Evolutionary conservation across 2,113 vertebrate genomes (phyloP).

Genomic region (Entelurus aequoreus): DNA sequence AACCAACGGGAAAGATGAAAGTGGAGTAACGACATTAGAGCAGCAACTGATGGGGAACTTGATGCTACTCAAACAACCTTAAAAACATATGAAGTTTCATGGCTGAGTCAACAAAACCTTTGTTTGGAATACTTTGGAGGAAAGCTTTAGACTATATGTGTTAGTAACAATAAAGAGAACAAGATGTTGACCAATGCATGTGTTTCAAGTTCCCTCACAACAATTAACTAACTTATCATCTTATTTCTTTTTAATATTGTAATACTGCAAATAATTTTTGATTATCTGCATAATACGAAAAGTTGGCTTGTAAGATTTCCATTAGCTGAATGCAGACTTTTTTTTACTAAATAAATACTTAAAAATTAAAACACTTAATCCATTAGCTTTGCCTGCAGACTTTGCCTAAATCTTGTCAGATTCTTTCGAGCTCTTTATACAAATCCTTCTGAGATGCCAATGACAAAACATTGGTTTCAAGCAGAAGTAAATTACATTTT

Average conservation of each 20-base stretch:
- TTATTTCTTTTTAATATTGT: too few species aligned
- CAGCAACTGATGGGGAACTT: constrained; percentile 28
- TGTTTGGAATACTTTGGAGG: not conserved
- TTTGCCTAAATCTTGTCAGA: not conserved
- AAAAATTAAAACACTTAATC: not conserved
- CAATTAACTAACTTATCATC: too few species aligned
- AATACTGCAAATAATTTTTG: too few species aligned
- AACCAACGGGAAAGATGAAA: constrained; percentile 37
- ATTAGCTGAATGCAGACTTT: not conserved
- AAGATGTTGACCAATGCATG: too few species aligned
- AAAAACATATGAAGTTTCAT: constrained; percentile 21
- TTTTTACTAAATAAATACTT: constrained; percentile 1
- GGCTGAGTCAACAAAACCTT: constrained; percentile 21
- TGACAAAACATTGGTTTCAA: not conserved
- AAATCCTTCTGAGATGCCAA: constrained; percentile 1
- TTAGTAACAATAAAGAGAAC: too few species aligned
- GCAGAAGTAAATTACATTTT: not conserved
- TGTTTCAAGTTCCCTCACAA: too few species aligned
- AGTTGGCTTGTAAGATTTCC: not conserved
- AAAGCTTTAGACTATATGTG: constrained; percentile 2
- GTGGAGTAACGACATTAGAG: constrained; percentile 26
- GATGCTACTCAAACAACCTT: constrained; percentile 30
- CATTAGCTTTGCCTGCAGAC: not conserved
- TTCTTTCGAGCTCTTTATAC: not conserved
- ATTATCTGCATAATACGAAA: too few species aligned